These are phyloP conservation scores for Rhipidura dahli DNA, from an alignment of 2,113 vertebrate genomes.

Conservation along the genomic window DNA sequence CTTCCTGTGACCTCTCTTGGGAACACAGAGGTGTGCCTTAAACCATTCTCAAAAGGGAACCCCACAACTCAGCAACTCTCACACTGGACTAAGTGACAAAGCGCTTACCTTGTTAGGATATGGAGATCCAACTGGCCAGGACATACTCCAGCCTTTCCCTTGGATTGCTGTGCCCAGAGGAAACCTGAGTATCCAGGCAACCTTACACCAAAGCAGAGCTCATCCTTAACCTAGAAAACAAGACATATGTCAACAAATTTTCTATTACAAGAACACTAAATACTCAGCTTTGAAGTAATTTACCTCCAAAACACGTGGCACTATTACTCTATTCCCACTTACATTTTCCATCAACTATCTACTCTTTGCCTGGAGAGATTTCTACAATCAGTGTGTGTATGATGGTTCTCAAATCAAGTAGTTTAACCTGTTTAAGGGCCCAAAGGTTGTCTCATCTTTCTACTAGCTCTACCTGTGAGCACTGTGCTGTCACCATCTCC, in stretches of 20 bases:
- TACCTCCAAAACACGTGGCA: fast-evolving
- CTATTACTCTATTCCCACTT: not conserved
- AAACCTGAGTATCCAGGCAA: not conserved
- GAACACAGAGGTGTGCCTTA: not conserved
- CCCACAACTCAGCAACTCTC: not conserved
- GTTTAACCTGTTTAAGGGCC: not conserved
- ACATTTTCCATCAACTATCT: not conserved
- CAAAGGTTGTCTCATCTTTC: not conserved
- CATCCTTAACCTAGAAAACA: not conserved
- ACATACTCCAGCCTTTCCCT: not conserved
- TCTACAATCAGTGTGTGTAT: not conserved
- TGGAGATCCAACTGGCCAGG: not conserved
- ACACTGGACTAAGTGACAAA: fast-evolving
- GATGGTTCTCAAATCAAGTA: not conserved
- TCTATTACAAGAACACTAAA: not conserved
- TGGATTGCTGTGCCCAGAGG: not conserved
- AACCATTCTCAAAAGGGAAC: not conserved
- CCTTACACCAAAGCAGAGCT: not conserved
- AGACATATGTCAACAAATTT: not conserved
- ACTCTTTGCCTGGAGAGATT: not conserved
- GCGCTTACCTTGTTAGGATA: not conserved
- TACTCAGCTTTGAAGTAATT: not conserved
- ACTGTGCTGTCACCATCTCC: not conserved
- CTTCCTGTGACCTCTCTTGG: not conserved
- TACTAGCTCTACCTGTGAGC: not conserved